A percentile compares a stretch with the other conserved stretches of the same genome.
phyloP scores from a whole-genome alignment of 2,888 invertebrate species.

The Trissolcus brochymenae region DNA sequence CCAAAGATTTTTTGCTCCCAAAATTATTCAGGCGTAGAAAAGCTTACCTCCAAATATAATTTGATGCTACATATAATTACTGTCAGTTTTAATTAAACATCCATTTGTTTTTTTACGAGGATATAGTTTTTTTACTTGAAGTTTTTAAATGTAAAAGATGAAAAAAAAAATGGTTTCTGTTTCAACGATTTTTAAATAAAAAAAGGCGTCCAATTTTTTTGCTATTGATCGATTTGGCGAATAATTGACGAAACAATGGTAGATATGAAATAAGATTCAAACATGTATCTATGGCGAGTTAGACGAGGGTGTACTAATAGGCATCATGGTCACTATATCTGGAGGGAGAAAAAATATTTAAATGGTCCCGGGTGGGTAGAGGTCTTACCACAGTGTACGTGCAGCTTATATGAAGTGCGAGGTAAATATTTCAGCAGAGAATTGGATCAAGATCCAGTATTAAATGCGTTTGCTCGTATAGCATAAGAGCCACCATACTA shows the following conservation, averaged over 20 bases:
- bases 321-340: background rate
- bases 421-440: constrained; percentile 46
- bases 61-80: too few relatives aligned
- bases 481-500: constrained; percentile 20
- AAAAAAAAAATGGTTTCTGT: background rate
- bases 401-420: constrained; percentile 36
- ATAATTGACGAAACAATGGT: background rate
- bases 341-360: constrained; percentile 14
- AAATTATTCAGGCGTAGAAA: too few relatives aligned
- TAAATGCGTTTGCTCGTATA: constrained; percentile 44
- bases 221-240: too few relatives aligned
- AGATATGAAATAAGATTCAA: background rate
- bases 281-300: background rate
- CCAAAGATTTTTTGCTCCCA: background rate
- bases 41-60: too few relatives aligned
- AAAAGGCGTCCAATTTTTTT: too few relatives aligned
- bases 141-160: too few relatives aligned
- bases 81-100: too few relatives aligned
- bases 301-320: too few relatives aligned
- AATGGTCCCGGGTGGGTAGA: constrained; percentile 31
- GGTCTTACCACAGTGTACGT: constrained; percentile 23
- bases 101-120: too few relatives aligned
- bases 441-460: constrained; percentile 46
- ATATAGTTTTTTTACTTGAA: too few relatives aligned
- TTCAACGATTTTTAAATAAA: background rate